Evolutionary conservation across 1,140 invertebrate species (phyloP), one percentile per base, ranked within the genome.

Genomic region (Acromyrmex charruanus): DNA sequence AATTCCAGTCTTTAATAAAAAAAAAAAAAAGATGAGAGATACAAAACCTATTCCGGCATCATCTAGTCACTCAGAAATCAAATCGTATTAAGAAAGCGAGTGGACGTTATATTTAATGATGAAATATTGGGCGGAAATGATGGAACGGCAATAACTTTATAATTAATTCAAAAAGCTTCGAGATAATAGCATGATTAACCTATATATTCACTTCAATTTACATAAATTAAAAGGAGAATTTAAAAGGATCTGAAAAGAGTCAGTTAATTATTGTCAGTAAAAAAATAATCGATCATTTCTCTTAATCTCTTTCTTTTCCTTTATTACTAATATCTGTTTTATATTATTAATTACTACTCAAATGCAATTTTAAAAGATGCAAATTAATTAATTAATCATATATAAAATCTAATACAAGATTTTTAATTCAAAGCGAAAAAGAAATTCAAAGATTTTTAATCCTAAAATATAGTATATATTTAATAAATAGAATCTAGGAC

Each of bases 221-320:
- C 63, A 81, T 81, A 55, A 39, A 81, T 81, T 55, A 81, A 58
- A 81, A 81, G 25, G n/a, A 69, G 39, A 81, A 66, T 81, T 71
- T 5, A 71, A 71, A 71, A 35, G n/a, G 10, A n/a, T 10, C n/a
- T 39, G 31, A 12, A 79, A 31, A 44, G 39, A 81, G 49, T 21
- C 14, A 14, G 66, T 51, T n/a, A 39, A 14, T 81, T 55, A 69
- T 71, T 16, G 16, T 55, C 16, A 25, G 14, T 31, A 81, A 35
- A 74, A 25, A 55, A 16, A 25, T 39, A 71, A 81, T 71, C 35
- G 31, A 2, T 55, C 10, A 35, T 25, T 55, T 14, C 5, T 25
- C n/a, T 69, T 53, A 69, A 80, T 55, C 49, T 4, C 10, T 79
- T 66, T 68, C 59, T 68, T 25, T 80, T n/a, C 12, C 18, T 51